phyloP scores from a whole-genome alignment of 2,113 vertebrate genomes.

The Poecile atricapillus region DNA sequence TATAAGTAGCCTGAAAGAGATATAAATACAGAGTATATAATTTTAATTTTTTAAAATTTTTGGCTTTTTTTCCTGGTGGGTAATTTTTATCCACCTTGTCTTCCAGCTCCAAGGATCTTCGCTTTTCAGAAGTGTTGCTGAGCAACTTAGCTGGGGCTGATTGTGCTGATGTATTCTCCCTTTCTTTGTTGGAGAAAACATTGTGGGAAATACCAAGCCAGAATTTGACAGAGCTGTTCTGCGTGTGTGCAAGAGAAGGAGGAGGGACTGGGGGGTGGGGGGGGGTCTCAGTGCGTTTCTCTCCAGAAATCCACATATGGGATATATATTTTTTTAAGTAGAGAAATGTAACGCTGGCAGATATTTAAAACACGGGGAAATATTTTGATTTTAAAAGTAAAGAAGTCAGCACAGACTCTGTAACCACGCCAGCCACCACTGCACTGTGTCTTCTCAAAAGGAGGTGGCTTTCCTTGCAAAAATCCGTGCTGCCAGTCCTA shows the following conservation, averaged over 20 bases:
- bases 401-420: neutral
- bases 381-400: neutral
- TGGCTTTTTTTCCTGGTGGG: conserved; percentile 1
- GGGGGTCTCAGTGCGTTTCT: neutral
- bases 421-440: neutral
- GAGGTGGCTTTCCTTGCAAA: neutral
- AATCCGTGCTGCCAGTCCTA: neutral
- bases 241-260: neutral
- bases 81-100: conserved; percentile 13
- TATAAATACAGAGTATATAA: conserved; percentile 21
- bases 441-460: neutral
- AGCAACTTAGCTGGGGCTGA: conserved; percentile 3
- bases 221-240: conserved; percentile 5
- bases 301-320: neutral
- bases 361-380: neutral
- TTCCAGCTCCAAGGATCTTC: conserved; percentile 57
- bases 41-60: neutral
- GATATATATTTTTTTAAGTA: conserved; percentile 57
- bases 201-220: conserved; percentile 38
- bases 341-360: conserved; percentile 18
- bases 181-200: conserved; percentile 17
- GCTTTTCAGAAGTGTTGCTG: conserved; percentile 34
- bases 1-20: neutral
- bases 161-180: conserved; percentile 4
- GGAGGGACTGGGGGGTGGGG: neutral